A percentile compares a stretch with the other conserved stretches of the same genome.
phyloP scores from a whole-genome alignment of 2,797 vertebrate species.

The Oophaga sylvatica region DNA sequence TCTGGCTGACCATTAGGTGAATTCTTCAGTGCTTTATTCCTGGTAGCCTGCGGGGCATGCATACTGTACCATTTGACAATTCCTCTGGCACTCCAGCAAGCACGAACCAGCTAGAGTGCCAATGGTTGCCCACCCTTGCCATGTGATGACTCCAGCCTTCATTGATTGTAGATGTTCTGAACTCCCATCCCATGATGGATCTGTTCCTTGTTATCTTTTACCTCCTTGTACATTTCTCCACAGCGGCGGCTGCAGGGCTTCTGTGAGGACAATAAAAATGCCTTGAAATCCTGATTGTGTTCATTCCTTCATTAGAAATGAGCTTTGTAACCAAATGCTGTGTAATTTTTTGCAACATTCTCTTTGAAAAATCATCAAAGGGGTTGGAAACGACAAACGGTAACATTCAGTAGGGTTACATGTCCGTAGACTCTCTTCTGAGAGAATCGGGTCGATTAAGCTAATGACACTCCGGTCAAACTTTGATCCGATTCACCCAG shows the following conservation, averaged over 20 bases:
- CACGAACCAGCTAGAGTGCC: constrained; percentile 23
- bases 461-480: too few relatives aligned
- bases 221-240: constrained; percentile 40
- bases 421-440: too few relatives aligned
- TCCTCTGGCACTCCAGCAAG: constrained; percentile 32
- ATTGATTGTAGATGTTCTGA: constrained; percentile 43
- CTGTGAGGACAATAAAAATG: constrained; percentile 72
- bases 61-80: constrained; percentile 17
- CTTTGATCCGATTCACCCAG: too few relatives aligned
- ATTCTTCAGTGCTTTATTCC: neutral
- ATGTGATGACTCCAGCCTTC: constrained; percentile 13
- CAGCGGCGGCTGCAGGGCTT: constrained; percentile 37
- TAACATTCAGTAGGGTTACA: neutral
- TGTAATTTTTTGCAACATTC: neutral
- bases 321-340: neutral
- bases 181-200: constrained; percentile 24
- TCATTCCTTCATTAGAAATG: constrained; percentile 51
- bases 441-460: too few relatives aligned
- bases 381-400: neutral
- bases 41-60: neutral
- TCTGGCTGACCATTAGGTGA: neutral
- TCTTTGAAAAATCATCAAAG: neutral
- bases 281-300: constrained; percentile 67
- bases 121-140: constrained; percentile 25
- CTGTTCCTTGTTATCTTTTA: constrained; percentile 38